Evolutionary conservation across 2,113 vertebrate species (phyloP).

Genomic region (Lagopus leucura): DNA sequence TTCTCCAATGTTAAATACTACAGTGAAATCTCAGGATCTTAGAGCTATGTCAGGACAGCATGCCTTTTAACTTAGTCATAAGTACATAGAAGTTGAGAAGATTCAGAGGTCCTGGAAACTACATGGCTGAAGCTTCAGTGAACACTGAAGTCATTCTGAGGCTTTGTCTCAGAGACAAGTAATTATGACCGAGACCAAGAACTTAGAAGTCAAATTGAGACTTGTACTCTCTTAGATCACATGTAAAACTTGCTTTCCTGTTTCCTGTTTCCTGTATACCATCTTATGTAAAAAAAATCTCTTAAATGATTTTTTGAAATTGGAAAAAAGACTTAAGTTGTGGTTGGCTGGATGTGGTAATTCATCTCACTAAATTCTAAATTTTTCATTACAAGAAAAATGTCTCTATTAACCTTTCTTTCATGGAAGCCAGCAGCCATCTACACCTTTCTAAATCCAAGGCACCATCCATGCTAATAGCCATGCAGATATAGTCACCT

Average conservation of each 20-base stretch:
- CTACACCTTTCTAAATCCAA: conserved; percentile 26
- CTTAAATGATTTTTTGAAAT: background rate
- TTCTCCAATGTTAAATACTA: background rate
- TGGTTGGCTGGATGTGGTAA: background rate
- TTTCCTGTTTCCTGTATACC: too few species aligned
- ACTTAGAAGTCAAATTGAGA: background rate
- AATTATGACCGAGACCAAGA: background rate
- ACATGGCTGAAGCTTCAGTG: background rate
- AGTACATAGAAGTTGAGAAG: background rate
- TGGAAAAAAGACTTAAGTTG: background rate
- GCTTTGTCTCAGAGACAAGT: rapidly evolving
- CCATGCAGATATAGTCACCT: background rate
- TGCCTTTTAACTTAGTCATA: background rate
- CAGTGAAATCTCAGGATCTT: background rate
- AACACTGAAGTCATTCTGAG: background rate
- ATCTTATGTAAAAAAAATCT: background rate
- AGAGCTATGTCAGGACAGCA: background rate
- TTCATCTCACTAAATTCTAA: background rate
- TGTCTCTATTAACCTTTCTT: conserved; percentile 40
- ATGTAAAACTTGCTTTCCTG: background rate
- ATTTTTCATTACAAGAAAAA: background rate
- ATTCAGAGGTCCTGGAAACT: background rate
- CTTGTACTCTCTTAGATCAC: background rate
- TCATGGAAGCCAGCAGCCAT: background rate
- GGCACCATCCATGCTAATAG: background rate